Evolutionary conservation across 2,797 vertebrate species (phyloP).

Genomic region (Chromobotia macracanthus): DNA sequence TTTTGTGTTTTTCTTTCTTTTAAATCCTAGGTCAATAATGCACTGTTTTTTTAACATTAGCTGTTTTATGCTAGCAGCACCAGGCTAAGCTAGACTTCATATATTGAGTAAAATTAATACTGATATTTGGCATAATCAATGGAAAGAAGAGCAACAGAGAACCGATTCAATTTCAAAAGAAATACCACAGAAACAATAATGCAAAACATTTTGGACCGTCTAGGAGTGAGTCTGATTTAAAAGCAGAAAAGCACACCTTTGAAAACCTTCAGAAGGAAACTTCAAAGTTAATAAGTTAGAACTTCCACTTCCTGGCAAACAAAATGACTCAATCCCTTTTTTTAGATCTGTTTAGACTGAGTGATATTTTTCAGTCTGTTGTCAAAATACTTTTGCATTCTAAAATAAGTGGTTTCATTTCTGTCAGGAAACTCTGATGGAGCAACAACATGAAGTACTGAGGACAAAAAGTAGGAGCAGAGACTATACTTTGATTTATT

Average conservation of each 20-base stretch:
- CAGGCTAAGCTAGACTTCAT: background rate
- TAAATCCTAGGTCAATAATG: conserved; percentile 19
- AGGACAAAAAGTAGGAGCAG: background rate
- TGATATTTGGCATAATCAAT: too few species aligned
- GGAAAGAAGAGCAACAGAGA: too few species aligned
- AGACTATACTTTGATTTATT: conserved; percentile 19
- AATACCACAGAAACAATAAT: background rate
- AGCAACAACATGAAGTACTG: background rate
- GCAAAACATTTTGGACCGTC: background rate
- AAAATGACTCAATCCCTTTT: background rate
- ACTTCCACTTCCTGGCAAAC: background rate
- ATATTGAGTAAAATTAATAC: too few species aligned
- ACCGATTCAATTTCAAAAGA: background rate
- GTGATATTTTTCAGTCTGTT: too few species aligned
- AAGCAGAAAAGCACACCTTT: background rate
- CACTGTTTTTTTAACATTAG: background rate
- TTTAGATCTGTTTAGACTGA: conserved; percentile 8
- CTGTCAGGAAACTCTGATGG: background rate
- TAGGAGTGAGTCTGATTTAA: too few species aligned
- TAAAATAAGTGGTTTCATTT: background rate
- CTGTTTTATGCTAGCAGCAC: background rate
- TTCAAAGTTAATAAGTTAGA: background rate
- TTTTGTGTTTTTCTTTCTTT: conserved; percentile 30
- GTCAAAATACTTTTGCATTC: background rate
- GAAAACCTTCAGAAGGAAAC: background rate